phyloP scores from a whole-genome alignment of 1,140 invertebrate species.

The Drosophila orosa region DNA sequence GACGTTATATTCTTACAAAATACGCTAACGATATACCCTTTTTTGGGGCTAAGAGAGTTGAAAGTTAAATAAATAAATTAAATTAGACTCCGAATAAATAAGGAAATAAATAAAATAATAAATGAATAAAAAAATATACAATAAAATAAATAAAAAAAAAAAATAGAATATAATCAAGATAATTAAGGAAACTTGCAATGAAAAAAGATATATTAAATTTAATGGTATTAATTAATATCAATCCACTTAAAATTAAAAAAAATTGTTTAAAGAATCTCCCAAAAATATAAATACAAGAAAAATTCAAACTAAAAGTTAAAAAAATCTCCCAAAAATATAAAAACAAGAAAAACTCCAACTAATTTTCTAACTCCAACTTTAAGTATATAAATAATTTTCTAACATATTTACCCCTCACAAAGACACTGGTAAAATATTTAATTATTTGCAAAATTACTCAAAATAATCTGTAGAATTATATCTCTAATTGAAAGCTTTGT shows the following conservation, averaged over 20 bases:
- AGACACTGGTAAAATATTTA: not conserved
- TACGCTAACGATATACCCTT: not conserved
- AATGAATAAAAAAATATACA: not conserved
- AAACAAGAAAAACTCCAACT: not conserved
- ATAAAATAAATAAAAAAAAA: not conserved
- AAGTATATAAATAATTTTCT: not conserved
- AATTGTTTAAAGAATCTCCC: not conserved
- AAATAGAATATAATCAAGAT: not conserved
- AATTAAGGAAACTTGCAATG: too few relatives aligned
- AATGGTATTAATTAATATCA: not conserved
- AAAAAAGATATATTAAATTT: not conserved
- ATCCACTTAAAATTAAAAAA: not conserved
- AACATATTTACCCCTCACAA: not conserved
- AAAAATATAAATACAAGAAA: not conserved
- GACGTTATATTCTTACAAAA: too few relatives aligned
- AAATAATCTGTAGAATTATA: not conserved
- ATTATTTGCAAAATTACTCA: not conserved
- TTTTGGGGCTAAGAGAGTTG: not conserved
- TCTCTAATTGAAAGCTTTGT: not conserved
- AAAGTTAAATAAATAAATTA: too few relatives aligned
- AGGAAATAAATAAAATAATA: not conserved
- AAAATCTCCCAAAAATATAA: not conserved
- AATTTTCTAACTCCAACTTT: too few relatives aligned
- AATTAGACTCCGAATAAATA: not conserved
- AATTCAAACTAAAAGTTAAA: not conserved